Evolutionary conservation across 2,113 vertebrate genomes (phyloP).

Genomic region (Myiozetetes cayanensis): DNA sequence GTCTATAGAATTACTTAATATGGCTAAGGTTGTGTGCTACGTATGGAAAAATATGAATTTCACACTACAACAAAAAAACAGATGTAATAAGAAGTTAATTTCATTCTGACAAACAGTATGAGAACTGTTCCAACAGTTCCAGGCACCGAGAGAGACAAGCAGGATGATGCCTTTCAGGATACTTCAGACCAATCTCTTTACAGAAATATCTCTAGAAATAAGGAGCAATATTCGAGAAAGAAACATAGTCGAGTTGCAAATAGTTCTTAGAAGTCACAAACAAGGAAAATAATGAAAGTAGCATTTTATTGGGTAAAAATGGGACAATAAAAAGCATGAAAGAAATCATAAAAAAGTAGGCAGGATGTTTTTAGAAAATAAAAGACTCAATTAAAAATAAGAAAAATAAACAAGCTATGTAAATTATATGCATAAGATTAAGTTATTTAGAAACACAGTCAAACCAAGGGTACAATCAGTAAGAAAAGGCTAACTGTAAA

Average conservation of each 20-base stretch:
- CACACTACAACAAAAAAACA: background rate
- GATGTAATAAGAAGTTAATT: background rate
- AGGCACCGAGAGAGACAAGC: background rate
- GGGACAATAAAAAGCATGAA: background rate
- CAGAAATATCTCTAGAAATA: background rate
- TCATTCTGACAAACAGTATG: background rate
- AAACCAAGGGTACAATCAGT: background rate
- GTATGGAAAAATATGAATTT: background rate
- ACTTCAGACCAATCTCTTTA: background rate
- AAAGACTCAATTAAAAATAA: background rate
- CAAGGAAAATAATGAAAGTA: background rate
- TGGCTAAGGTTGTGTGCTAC: background rate
- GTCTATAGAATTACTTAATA: background rate
- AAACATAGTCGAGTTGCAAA: background rate
- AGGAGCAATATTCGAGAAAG: background rate
- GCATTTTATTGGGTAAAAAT: background rate
- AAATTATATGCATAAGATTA: background rate
- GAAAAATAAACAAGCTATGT: background rate
- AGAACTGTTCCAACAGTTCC: background rate
- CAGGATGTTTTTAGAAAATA: background rate
- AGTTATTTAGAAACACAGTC: background rate
- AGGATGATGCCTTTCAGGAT: background rate
- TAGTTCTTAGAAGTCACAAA: background rate
- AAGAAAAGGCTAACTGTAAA: background rate
- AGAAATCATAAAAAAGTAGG: background rate